Evolutionary conservation across 2,888 invertebrate genomes (phyloP).

Genomic region (Parnassius mnemosyne): DNA sequence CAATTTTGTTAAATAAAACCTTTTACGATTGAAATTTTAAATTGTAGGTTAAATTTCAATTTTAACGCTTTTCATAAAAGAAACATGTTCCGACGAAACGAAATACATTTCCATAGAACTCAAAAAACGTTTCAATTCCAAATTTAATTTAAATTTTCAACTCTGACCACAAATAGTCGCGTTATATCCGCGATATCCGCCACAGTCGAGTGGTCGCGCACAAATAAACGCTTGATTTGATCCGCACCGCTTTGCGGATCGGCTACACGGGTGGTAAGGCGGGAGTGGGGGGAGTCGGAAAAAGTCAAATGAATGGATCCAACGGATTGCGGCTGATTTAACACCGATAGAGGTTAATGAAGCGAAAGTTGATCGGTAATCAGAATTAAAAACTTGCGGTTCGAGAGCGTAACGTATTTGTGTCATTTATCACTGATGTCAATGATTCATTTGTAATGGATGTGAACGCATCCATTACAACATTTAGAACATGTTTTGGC

Average conservation of each 20-base stretch:
- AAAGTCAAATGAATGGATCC: slow-evolving; percentile 43
- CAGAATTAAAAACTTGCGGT: slow-evolving; percentile 19
- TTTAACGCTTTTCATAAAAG: no score
- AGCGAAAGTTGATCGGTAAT: slow-evolving; percentile 36
- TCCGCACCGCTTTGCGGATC: slow-evolving; percentile 42
- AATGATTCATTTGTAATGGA: slow-evolving; percentile 5
- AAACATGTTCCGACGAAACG: background rate
- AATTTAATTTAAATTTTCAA: slow-evolving; percentile 26
- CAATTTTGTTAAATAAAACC: no score
- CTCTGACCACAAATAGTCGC: slow-evolving; percentile 20
- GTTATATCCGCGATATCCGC: slow-evolving; percentile 34
- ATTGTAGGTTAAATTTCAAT: no score
- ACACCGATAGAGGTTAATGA: slow-evolving; percentile 46
- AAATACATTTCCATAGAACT: background rate
- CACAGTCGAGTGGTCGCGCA: slow-evolving; percentile 50
- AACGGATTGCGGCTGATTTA: slow-evolving; percentile 40
- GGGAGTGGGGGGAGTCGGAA: slow-evolving; percentile 40
- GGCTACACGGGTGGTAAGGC: slow-evolving; percentile 26
- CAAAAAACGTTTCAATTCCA: slow-evolving; percentile 7
- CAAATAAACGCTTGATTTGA: slow-evolving; percentile 69
- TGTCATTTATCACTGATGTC: slow-evolving; percentile 4
- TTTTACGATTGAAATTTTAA: no score
- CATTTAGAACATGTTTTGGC: no score
- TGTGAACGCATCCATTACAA: no score
- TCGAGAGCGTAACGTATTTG: background rate